Percentiles rank a stretch among this genome's conserved stretches.
phyloP scores from a whole-genome alignment of 2,888 invertebrate genomes.

The Anaspis maculata region DNA sequence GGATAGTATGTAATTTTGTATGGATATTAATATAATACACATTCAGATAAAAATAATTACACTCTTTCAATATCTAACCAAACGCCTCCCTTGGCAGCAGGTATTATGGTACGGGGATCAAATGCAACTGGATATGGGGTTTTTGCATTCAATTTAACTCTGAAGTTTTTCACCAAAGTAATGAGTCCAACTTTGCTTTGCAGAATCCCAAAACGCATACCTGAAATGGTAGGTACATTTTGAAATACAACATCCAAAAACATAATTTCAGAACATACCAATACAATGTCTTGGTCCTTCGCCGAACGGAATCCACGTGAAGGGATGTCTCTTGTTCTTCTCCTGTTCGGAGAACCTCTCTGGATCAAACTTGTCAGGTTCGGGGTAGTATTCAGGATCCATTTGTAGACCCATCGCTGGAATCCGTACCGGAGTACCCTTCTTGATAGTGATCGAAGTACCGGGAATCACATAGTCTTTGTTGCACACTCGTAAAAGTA shows the following conservation, averaged over 20 bases:
- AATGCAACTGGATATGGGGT: slow-evolving; percentile 14
- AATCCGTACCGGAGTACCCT: slow-evolving; percentile 7
- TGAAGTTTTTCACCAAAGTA: slow-evolving; percentile 13
- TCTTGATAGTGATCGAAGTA: slow-evolving; percentile 3
- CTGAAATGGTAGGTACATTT: slow-evolving; percentile 1
- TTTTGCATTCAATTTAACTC: slow-evolving; percentile 14
- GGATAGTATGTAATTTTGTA: no score
- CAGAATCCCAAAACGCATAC: slow-evolving; percentile 11
- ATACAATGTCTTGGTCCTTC: slow-evolving; percentile 35
- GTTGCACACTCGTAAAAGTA: neutral
- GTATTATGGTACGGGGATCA: slow-evolving; percentile 10
- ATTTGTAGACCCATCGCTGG: slow-evolving; percentile 15
- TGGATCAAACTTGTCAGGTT: slow-evolving; percentile 20
- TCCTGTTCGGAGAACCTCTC: slow-evolving; percentile 18
- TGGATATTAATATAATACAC: no score
- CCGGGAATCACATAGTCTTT: neutral
- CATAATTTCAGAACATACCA: slow-evolving; percentile 19
- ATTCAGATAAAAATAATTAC: no score
- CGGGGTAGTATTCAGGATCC: slow-evolving; percentile 21
- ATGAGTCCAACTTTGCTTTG: slow-evolving; percentile 10
- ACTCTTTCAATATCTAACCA: slow-evolving; percentile 5
- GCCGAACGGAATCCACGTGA: slow-evolving; percentile 30
- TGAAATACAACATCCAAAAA: slow-evolving; percentile 1
- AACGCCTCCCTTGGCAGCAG: slow-evolving; percentile 12
- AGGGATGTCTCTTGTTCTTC: slow-evolving; percentile 9